Percentiles rank a stretch among this genome's conserved stretches.
phyloP scores from a whole-genome alignment of 2,888 invertebrate species.

The Lapara coniferarum region DNA sequence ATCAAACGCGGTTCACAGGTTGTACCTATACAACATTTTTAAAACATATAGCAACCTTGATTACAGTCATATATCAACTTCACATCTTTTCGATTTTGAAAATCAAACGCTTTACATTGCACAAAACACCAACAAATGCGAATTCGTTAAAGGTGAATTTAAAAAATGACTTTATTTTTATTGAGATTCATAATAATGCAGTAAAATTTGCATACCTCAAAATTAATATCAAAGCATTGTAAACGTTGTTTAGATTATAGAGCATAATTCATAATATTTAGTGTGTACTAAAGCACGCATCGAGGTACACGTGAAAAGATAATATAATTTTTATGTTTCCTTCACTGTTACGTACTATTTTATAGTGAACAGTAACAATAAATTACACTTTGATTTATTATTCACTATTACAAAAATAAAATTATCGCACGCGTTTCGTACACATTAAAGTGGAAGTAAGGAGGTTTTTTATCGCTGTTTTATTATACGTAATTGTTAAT shows the following conservation, averaged over 20 bases:
- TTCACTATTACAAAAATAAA: conserved; percentile 38
- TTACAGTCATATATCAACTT: too few relatives aligned
- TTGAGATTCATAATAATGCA: too few relatives aligned
- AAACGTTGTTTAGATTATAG: conserved; percentile 25
- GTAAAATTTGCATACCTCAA: neutral
- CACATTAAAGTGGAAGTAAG: conserved; percentile 27
- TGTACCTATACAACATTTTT: too few relatives aligned
- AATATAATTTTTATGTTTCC: conserved; percentile 78
- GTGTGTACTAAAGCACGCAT: conserved; percentile 59
- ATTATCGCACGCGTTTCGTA: conserved; percentile 34
- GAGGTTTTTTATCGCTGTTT: conserved; percentile 18
- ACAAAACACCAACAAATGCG: too few relatives aligned
- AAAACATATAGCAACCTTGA: too few relatives aligned
- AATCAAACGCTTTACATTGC: too few relatives aligned
- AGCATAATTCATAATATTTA: conserved; percentile 58
- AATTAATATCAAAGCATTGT: neutral
- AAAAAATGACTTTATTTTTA: too few relatives aligned
- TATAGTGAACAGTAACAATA: conserved; percentile 69
- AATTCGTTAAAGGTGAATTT: too few relatives aligned
- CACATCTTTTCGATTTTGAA: too few relatives aligned
- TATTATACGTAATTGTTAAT: conserved; percentile 20
- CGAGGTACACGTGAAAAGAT: conserved; percentile 72
- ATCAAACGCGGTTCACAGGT: too few relatives aligned
- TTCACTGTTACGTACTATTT: conserved; percentile 61
- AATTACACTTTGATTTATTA: conserved; percentile 75